Evolutionary conservation across 2,797 vertebrate genomes (phyloP).

Genomic region (Tarsius wallacei): DNA sequence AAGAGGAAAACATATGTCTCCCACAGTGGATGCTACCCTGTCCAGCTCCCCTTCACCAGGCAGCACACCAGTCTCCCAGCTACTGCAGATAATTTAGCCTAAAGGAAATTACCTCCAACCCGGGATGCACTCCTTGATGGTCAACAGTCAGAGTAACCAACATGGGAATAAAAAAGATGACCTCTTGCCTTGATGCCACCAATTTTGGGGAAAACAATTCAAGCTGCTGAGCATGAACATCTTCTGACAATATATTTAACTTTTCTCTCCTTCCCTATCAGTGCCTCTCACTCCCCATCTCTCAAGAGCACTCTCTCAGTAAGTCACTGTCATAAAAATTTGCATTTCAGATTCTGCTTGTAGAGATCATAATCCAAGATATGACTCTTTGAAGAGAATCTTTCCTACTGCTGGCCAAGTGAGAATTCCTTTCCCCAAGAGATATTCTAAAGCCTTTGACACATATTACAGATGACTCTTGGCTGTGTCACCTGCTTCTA

Average conservation of each 20-base stretch:
- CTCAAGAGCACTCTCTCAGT: neutral
- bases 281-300: neutral
- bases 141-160: neutral
- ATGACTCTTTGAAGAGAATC: fast-evolving
- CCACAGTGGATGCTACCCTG: neutral
- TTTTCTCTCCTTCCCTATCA: neutral
- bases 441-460: neutral
- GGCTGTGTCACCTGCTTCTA: fast-evolving
- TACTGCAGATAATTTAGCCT: neutral
- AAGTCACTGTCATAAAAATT: neutral
- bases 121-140: neutral
- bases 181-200: neutral
- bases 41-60: neutral
- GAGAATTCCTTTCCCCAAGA: neutral
- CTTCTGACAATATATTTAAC: neutral
- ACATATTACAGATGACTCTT: neutral
- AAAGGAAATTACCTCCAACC: neutral
- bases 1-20: neutral
- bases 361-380: neutral
- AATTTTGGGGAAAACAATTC: neutral
- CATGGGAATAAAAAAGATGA: neutral
- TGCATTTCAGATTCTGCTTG: neutral
- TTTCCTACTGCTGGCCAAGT: neutral
- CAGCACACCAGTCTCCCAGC: fast-evolving
- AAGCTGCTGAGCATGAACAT: neutral